Evolutionary conservation across 2,888 invertebrate genomes (phyloP).

Genomic region (Rhopalosiphum nymphaeae): DNA sequence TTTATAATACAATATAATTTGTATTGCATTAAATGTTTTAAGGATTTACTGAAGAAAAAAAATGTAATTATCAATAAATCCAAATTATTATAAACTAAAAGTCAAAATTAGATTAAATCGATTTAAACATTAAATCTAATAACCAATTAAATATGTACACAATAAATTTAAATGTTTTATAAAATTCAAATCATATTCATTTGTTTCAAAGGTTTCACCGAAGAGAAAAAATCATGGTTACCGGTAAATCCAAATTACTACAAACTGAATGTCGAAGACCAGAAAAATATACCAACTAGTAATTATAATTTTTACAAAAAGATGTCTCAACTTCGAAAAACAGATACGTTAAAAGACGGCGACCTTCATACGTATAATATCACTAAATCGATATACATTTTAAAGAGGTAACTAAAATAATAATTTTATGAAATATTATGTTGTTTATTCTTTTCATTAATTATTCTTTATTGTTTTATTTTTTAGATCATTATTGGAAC

Average conservation of each 20-base stretch:
- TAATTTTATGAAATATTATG: not conserved
- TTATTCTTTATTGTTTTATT: not conserved
- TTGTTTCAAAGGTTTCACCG: constrained; percentile 51
- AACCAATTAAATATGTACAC: too few species aligned
- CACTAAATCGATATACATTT: constrained; percentile 33
- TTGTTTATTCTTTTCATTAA: not conserved
- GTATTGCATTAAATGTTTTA: not conserved
- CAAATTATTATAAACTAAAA: constrained; percentile 62
- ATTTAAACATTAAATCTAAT: too few species aligned
- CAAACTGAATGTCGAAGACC: constrained; percentile 39
- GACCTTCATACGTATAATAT: constrained; percentile 13
- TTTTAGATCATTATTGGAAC: constrained; percentile 16
- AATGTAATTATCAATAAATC: constrained; percentile 63
- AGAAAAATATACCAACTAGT: constrained; percentile 49
- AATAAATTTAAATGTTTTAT: too few species aligned
- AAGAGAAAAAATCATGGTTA: constrained; percentile 66
- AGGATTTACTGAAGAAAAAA: constrained; percentile 66
- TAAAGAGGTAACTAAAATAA: constrained; percentile 42
- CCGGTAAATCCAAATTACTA: constrained; percentile 66
- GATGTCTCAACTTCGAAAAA: constrained; percentile 60
- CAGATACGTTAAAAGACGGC: constrained; percentile 23
- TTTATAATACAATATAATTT: too few species aligned
- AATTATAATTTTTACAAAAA: constrained; percentile 60
- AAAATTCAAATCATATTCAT: too few species aligned
- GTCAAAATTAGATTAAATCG: constrained; percentile 4